Conservation (phyloP, 2,888 invertebrate species). For the Rotaria magnacalcarata region DNA sequence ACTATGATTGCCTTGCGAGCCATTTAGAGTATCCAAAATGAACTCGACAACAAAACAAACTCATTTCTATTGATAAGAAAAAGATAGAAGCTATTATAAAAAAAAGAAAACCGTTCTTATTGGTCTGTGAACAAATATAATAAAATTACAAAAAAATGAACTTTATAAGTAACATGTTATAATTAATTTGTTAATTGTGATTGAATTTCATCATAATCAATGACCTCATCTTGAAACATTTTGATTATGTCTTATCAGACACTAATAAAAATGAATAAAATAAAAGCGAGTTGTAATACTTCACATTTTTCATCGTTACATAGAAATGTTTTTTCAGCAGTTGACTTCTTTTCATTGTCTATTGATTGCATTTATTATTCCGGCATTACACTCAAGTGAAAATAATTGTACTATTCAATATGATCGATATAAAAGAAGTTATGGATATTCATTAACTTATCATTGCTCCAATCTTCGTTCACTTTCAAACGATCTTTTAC, state of each 20-base stretch:
- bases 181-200: too few species aligned
- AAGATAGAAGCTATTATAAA: neutral
- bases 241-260: neutral
- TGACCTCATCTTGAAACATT: neutral
- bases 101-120: neutral
- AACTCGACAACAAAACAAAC: neutral
- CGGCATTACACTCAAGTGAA: neutral
- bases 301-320: neutral
- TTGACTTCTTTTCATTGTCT: neutral
- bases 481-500: neutral
- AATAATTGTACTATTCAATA: slow-evolving; percentile 2
- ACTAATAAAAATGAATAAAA: neutral
- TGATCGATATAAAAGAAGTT: slow-evolving; percentile 20
- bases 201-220: neutral
- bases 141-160: neutral
- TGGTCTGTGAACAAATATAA: too few species aligned
- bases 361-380: neutral
- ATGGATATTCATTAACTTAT: slow-evolving; percentile 32
- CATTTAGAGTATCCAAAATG: neutral
- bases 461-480: neutral
- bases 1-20: neutral
- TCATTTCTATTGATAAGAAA: neutral
- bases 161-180: neutral
- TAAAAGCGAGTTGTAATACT: neutral
- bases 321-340: neutral